Evolutionary conservation across 2,888 invertebrate genomes (phyloP), one percentile per base, ranked within the genome.

Genomic region (Cryptocephalus primarius): DNA sequence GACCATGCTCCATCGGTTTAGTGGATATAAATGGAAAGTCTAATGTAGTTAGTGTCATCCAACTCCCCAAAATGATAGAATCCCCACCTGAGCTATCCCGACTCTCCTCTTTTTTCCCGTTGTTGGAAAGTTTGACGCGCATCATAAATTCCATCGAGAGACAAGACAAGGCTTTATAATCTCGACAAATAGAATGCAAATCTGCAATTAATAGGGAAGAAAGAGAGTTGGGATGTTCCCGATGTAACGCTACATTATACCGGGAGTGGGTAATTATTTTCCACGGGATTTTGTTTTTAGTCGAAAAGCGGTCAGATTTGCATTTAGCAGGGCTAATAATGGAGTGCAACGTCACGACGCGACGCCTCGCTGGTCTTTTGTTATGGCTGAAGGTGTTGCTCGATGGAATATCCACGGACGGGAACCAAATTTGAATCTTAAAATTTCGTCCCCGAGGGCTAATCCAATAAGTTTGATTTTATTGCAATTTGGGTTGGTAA

Each of bases 221-320:
- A 36, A 45, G 40, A 40, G 33, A 45, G 32, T 40, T 40, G 34
- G 41, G 41, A 34, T 45, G 31, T 40, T 36, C 36, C 33, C 40
- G 40, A 45, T 45, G 40, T 45, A 45, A 34, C 36, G 41, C 34
- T 38, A 40, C 45, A 33, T 40, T 45, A 45, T 45, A 40, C 41
- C 13, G 40, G 36, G 45, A 22, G 22, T 22, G 22, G 22, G 45
- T 45, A 45, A 45, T 45, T 45, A 45, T 45, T 45, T 45, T 45
- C 41, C 34, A 34, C 45, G 40, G 40, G 41, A 33, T 43, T 33
- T 39, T 12, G 41, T 34, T 45, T 33, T 22, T 22, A 39, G 40
- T 41, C 40, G 33, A 33, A 36, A 38, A 40, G 34, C 13, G 45
- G 45, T 34, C 41, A 31, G n/a, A 45, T 45, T 45, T 45, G 45